phyloP scores from a whole-genome alignment of 92 coral and sea anemone species.

The Palythoa caribaeorum region DNA sequence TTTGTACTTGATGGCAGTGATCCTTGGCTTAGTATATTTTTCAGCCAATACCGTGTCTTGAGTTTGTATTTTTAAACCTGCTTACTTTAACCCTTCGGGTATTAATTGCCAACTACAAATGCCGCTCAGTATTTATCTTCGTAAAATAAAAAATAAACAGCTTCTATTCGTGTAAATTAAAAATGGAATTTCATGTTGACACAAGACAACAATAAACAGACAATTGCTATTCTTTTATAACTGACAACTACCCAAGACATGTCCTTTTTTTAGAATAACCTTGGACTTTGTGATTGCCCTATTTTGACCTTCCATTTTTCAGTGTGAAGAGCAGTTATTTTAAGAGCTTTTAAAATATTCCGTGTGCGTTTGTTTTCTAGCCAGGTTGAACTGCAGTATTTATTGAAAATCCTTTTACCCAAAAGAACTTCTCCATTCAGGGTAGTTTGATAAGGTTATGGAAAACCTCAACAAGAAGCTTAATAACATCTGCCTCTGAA shows the following conservation, averaged over 20 bases:
- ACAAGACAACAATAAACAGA: not conserved
- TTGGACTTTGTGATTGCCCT: slow-evolving; percentile 8
- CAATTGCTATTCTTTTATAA: not conserved
- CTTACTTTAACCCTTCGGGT: not conserved
- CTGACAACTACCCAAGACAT: not conserved
- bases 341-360: not conserved
- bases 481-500: no score
- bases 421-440: no score
- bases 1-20: no score
- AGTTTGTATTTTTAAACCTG: not conserved
- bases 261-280: not conserved
- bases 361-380: no score
- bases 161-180: not conserved
- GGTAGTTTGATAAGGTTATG: no score
- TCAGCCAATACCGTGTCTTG: slow-evolving; percentile 1
- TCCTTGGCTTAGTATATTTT: no score
- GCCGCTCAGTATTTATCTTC: not conserved
- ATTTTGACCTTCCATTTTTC: slow-evolving; percentile 12
- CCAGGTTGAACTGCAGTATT: no score
- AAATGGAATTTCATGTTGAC: not conserved
- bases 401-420: no score
- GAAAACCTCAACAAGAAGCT: no score
- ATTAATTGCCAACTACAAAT: not conserved
- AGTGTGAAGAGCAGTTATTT: not conserved
- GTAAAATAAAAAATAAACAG: not conserved